Evolutionary conservation across 1,140 invertebrate genomes (phyloP).

Genomic region (Phocides pigmalion): DNA sequence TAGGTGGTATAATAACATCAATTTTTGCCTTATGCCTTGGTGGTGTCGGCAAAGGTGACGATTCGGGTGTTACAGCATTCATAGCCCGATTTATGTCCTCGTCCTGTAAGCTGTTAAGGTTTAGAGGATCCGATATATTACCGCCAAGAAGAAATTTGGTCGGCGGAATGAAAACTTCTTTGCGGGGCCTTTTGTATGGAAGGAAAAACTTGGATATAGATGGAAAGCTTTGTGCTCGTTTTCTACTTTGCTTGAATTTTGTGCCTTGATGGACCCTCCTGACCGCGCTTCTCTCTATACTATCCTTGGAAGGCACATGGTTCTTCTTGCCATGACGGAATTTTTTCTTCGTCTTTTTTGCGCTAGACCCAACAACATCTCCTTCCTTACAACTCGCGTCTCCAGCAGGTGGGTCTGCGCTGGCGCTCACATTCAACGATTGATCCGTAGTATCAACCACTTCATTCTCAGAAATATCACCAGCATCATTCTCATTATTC

Average conservation of each 20-base stretch:
- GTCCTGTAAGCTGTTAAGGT: constrained; percentile 95
- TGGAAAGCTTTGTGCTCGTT: constrained; percentile 78
- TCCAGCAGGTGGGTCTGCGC: constrained; percentile 41
- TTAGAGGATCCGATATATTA: constrained; percentile 97
- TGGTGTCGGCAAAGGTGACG: constrained; percentile 94
- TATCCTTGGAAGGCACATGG: constrained; percentile 66
- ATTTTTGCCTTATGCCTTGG: constrained; percentile 91
- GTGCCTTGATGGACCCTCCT: constrained; percentile 70
- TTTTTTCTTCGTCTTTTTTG: constrained; percentile 78
- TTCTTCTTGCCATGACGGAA: constrained; percentile 76
- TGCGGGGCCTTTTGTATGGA: constrained; percentile 88
- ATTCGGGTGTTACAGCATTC: constrained; percentile 94
- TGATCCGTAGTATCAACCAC: constrained; percentile 49
- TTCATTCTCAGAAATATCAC: constrained; percentile 66
- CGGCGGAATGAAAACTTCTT: constrained; percentile 90
- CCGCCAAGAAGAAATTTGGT: constrained; percentile 97
- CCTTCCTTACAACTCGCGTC: constrained; percentile 66
- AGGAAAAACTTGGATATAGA: constrained; percentile 85
- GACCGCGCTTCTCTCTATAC: constrained; percentile 64
- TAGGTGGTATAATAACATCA: constrained; percentile 96
- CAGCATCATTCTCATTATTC: constrained; percentile 52
- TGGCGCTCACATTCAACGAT: constrained; percentile 81
- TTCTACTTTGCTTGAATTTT: constrained; percentile 76
- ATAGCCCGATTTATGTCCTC: constrained; percentile 93
- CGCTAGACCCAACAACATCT: constrained; percentile 44